Percentiles rank a stretch among this genome's conserved stretches.
These are phyloP conservation scores for Mactra quadrangularis DNA, from an alignment of 1,140 invertebrate species.

Conservation along the genomic window DNA sequence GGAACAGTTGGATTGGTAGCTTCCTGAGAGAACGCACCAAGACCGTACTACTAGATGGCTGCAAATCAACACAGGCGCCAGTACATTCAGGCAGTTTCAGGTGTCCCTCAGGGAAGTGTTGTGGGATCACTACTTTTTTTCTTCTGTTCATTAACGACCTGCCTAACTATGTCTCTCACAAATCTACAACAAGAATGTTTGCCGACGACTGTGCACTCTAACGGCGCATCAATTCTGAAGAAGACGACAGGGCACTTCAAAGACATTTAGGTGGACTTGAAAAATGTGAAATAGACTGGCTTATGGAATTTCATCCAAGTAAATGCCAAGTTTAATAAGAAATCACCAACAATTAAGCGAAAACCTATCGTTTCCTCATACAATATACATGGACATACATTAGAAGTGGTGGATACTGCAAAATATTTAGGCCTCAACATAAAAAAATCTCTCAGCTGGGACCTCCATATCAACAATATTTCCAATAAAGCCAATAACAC, in stretches of 20 bases:
- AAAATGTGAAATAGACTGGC: constrained; percentile 45
- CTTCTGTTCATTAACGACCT: constrained; percentile 55
- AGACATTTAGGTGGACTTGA: constrained; percentile 11
- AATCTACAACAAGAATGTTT: constrained; percentile 38
- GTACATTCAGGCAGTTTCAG: constrained; percentile 51
- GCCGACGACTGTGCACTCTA: too few relatives aligned
- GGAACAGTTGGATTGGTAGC: constrained; percentile 27
- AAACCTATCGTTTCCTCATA: not conserved
- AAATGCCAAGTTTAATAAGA: constrained; percentile 21
- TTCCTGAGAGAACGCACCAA: constrained; percentile 37
- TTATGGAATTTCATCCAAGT: constrained; percentile 37
- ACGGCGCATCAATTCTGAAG: too few relatives aligned
- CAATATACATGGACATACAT: too few relatives aligned
- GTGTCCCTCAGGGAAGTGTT: constrained; percentile 59
- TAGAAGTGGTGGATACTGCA: constrained; percentile 22
- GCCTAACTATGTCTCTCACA: constrained; percentile 20
- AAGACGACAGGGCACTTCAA: too few relatives aligned
- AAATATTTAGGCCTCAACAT: constrained; percentile 56
- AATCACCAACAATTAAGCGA: constrained; percentile 6
- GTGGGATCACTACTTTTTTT: constrained; percentile 26
- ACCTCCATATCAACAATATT: constrained; percentile 26
- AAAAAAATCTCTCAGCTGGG: constrained; percentile 53
- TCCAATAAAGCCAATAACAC: too few relatives aligned
- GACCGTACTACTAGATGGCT: constrained; percentile 36
- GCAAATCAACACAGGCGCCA: constrained; percentile 19